A percentile compares a stretch with the other conserved stretches of the same genome.
These are phyloP conservation scores for Hyposoter dolosus DNA, from an alignment of 2,888 invertebrate species.

Conservation along the genomic window DNA sequence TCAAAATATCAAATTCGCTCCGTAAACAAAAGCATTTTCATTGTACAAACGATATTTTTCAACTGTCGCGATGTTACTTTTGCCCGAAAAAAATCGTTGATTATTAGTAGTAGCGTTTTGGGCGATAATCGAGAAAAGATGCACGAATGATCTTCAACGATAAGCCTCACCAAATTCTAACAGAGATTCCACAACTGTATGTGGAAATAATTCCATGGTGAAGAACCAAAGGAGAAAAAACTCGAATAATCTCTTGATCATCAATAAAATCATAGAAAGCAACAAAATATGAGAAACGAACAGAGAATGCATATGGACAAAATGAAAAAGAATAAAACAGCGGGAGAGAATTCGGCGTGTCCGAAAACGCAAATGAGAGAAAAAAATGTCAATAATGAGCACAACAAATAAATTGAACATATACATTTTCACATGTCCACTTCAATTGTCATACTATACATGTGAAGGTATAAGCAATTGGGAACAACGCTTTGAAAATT, in stretches of 20 bases:
- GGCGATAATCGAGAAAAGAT: slow-evolving; percentile 30
- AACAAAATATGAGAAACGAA: slow-evolving; percentile 57
- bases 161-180: slow-evolving; percentile 43
- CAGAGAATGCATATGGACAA: slow-evolving; percentile 63
- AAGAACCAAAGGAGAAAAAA: slow-evolving; percentile 13
- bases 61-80: slow-evolving; percentile 2
- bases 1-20: slow-evolving; percentile 36
- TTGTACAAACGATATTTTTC: slow-evolving; percentile 9
- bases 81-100: slow-evolving; percentile 21
- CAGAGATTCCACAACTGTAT: slow-evolving; percentile 16
- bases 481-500: slow-evolving; percentile 39
- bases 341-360: slow-evolving; percentile 69
- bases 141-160: slow-evolving; percentile 19
- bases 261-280: not conserved
- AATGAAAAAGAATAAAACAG: slow-evolving; percentile 65
- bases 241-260: not conserved
- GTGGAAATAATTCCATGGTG: not conserved
- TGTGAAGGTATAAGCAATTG: slow-evolving; percentile 51
- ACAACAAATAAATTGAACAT: slow-evolving; percentile 66
- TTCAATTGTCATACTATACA: slow-evolving; percentile 22
- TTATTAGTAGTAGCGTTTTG: slow-evolving; percentile 3
- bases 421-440: slow-evolving; percentile 1
- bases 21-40: slow-evolving; percentile 14
- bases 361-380: slow-evolving; percentile 51
- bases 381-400: slow-evolving; percentile 49